These are phyloP conservation scores for Tapirus indicus DNA, from an alignment of 2,797 vertebrate genomes.

Conservation along the genomic window DNA sequence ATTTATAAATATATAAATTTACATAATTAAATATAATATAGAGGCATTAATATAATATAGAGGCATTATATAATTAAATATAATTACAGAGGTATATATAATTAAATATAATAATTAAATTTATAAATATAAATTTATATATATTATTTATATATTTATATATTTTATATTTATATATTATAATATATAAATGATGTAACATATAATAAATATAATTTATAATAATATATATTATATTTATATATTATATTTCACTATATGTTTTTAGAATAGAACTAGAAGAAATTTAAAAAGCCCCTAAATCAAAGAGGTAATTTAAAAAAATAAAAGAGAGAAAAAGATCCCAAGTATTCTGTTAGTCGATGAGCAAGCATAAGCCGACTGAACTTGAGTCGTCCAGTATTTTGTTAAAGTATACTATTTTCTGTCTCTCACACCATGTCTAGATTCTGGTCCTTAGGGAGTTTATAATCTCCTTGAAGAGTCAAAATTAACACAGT, in stretches of 20 bases:
- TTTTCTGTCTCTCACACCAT: background rate
- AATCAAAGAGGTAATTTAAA: background rate
- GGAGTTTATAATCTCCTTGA: background rate
- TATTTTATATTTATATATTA: too few relatives aligned
- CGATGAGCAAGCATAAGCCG: background rate
- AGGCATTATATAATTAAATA: too few relatives aligned
- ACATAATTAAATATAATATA: too few relatives aligned
- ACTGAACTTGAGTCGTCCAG: background rate
- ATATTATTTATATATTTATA: too few relatives aligned
- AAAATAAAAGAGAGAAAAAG: background rate
- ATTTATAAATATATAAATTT: too few relatives aligned
- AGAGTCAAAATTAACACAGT: background rate
- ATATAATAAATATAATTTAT: too few relatives aligned
- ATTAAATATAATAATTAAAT: too few relatives aligned
- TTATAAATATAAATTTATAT: too few relatives aligned
- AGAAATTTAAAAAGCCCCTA: background rate
- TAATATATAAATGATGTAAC: too few relatives aligned
- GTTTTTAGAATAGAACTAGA: background rate
- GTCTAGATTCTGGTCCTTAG: constrained; percentile 7
- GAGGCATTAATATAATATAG: too few relatives aligned
- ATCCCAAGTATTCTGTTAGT: background rate
- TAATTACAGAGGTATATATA: too few relatives aligned
- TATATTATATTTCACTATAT: background rate
- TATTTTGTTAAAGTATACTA: background rate
- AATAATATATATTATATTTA: too few relatives aligned